These are phyloP conservation scores for Wasmannia auropunctata DNA, from an alignment of 1,140 invertebrate genomes.

Conservation along the genomic window DNA sequence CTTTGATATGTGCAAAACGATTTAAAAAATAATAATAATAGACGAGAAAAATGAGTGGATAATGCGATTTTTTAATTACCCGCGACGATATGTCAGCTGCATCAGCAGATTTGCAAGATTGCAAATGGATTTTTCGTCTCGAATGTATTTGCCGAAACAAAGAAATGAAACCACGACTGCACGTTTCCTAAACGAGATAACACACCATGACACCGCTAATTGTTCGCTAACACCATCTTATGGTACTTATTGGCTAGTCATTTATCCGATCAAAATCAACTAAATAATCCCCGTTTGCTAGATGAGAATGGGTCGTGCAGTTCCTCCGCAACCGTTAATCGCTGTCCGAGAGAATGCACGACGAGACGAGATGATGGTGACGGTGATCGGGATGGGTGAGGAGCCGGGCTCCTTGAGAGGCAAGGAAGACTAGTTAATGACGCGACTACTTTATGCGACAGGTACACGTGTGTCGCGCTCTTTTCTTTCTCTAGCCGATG, in stretches of 20 bases:
- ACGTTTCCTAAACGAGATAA: background rate
- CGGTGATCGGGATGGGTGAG: background rate
- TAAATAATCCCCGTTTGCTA: background rate
- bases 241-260: no score
- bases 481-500: conserved; percentile 62
- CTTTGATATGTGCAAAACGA: background rate
- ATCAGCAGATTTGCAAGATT: background rate
- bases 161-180: background rate
- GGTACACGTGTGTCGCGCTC: conserved; percentile 51
- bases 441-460: conserved; percentile 70
- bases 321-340: conserved; percentile 57
- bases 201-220: background rate
- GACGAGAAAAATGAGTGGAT: background rate
- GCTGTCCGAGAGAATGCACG: background rate
- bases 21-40: background rate
- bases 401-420: background rate
- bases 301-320: background rate
- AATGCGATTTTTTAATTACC: background rate
- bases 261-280: background rate
- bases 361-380: background rate
- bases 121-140: background rate
- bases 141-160: background rate
- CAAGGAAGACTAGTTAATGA: conserved; percentile 60
- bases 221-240: no score
- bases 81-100: background rate